Evolutionary conservation across 2,113 vertebrate genomes (phyloP).

Genomic region (Corythoichthys haematopterus): DNA sequence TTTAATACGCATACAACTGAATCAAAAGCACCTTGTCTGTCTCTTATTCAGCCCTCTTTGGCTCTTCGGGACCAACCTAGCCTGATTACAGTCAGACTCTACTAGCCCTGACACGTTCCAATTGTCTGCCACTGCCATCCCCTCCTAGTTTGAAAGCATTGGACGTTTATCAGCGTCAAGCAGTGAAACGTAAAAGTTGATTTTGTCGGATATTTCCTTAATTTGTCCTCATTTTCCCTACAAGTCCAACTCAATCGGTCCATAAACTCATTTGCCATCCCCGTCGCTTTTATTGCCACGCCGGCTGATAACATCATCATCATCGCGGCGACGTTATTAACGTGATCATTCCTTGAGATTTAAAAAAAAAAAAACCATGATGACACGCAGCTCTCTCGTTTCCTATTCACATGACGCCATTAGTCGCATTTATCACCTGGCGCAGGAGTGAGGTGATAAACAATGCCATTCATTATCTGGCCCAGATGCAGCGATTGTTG

Average conservation of each 20-base stretch:
- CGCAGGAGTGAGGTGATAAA: constrained; percentile 92
- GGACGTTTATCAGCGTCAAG: background rate
- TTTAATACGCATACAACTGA: no score
- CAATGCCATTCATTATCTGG: constrained; percentile 94
- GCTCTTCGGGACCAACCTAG: no score
- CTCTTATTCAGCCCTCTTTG: no score
- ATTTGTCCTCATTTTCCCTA: background rate
- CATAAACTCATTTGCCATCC: constrained; percentile 33
- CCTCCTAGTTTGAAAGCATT: no score
- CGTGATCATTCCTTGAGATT: constrained; percentile 73
- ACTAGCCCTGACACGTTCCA: no score
- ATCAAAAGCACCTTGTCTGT: no score
- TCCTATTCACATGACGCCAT: constrained; percentile 92
- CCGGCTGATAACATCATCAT: constrained; percentile 42
- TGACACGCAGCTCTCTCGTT: constrained; percentile 69
- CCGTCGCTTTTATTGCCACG: constrained; percentile 35
- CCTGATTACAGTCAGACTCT: no score
- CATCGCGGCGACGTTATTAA: constrained; percentile 48
- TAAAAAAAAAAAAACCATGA: constrained; percentile 27
- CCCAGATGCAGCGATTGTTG: constrained; percentile 94
- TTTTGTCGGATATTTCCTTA: background rate
- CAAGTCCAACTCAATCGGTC: constrained; percentile 24
- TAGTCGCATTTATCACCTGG: constrained; percentile 91
- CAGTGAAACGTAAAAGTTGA: background rate
- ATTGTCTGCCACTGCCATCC: no score